Base-by-base conservation (phyloP, 1,140 invertebrate genomes). In the Vanessa tameamea region DNA sequence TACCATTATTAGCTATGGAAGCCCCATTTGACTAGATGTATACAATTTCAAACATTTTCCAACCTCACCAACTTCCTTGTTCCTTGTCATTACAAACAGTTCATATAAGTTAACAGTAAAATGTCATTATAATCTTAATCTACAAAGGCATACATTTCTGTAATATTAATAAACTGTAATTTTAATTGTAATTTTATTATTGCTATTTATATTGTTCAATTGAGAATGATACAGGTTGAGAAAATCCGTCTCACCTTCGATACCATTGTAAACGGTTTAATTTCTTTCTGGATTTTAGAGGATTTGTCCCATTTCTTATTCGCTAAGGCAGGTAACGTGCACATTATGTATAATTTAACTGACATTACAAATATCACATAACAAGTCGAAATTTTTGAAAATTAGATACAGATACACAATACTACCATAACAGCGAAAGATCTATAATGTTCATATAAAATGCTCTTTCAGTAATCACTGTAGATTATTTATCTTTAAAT, bases 291-390 rank as follows among this genome's bases (percentile, higher is more conserved):
- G 31, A 15, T 31, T 59, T 31, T 61, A 23, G 15, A 76, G 66
- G 78, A 78, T 76, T 55, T 77, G 82, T 85, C 85, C 83, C 80
- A 84, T 83, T 85, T 81, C 79, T 59, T 76, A 74, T 75, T 31
- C 14, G 48, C 31, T 20, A 65, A 51, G 37, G 51, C 64, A 64
- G 51, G 8, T 66, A 66, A 59, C 37, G n/a, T 59, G 12, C 55
- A 61, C n/a, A 6, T 43, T 43, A 43, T 43, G 7, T 43, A 43
- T 43, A 31, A 20, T 50, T 48, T 47, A 72, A 53, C 26, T 47
- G 47, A 63, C 55, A 63, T 61, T 16, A 63, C 59, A 70, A 50
- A 48, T 37, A 51, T 64, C 47, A 51, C 15, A 50, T 64, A 57
- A 11, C 3, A 71, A 23, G 26, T 53, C 37, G 61, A 71, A 55